These are phyloP conservation scores for Epinotia bilunana DNA, from an alignment of 2,888 invertebrate species.

Conservation along the genomic window DNA sequence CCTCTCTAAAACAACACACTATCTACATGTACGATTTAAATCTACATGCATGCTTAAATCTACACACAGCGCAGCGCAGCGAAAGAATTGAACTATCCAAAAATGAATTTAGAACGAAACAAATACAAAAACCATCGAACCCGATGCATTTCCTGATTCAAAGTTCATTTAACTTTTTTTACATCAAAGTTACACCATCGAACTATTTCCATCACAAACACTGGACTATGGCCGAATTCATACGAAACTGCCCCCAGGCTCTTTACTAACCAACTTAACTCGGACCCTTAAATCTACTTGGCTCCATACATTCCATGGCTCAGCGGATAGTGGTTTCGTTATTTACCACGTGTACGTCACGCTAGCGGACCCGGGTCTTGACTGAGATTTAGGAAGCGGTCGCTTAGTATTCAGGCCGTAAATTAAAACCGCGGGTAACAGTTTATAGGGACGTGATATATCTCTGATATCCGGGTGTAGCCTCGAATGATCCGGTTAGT, in stretches of 20 bases:
- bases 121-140: not conserved
- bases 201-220: slow-evolving; percentile 6
- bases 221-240: slow-evolving; percentile 8
- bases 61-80: not conserved
- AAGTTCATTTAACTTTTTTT: slow-evolving; percentile 8
- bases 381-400: slow-evolving; percentile 42
- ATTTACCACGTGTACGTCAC: slow-evolving; percentile 35
- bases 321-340: slow-evolving; percentile 9
- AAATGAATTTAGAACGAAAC: not conserved
- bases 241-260: slow-evolving; percentile 17
- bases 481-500: slow-evolving; percentile 19
- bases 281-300: not conserved
- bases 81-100: not conserved
- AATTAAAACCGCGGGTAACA: slow-evolving; percentile 40
- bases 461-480: slow-evolving; percentile 33
- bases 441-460: slow-evolving; percentile 34
- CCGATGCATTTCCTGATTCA: not conserved
- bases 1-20: too few relatives aligned
- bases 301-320: not conserved
- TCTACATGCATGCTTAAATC: too few relatives aligned
- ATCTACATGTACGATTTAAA: not conserved
- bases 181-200: not conserved
- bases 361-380: slow-evolving; percentile 26
- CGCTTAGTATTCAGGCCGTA: slow-evolving; percentile 40
- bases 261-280: not conserved